Evolutionary conservation across 2,888 invertebrate genomes (phyloP), one percentile per base, ranked within the genome.

Genomic region (Acanthosoma haemorrhoidale): DNA sequence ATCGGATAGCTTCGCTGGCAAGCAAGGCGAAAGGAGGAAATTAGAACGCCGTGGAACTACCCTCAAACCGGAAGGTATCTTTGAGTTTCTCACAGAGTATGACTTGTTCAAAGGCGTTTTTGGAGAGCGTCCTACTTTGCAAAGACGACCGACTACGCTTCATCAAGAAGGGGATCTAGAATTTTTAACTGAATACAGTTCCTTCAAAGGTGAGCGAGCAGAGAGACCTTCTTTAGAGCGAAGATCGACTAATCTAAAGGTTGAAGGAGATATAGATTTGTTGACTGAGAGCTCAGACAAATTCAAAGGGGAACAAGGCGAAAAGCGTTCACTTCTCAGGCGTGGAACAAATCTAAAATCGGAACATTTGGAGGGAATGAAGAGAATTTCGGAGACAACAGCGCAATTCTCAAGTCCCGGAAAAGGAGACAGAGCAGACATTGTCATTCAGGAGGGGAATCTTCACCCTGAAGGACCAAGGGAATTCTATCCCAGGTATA

Each of bases 101-200:
- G 64, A 68, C 15, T 72, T 72, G 16, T 74, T 74, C n/a, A 74
- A 68, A 39, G 67, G 67, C 8, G 67, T 51, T 4, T 57, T 18
- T 18, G 8, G 18, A 4, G 34, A 71, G 51, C 66, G 74, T 29
- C 71, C 76, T 1, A 72, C 61, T 36, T 58, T 75, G 15, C 39
- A 51, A n/a, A 71, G 75, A 39, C 73, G 73, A 4, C 58, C 72
- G 15, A 76, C 75, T n/a, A 73, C 67, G 5, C 64, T 76, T 16
- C 70, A 71, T 39, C 60, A 74, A 61, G 75, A 74, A 58, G 75
- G 75, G 13, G 69, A 57, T 2, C 25, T 71, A 0, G 72, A 75
- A 34, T 59, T 70, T 29, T 59, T 64, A 8, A 74, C 74, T 6
- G 75, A 75, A 16, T 67, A 67, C 57, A 73, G 73, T n/a, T 73